A percentile compares a stretch with the other conserved stretches of the same genome.
phyloP scores from a whole-genome alignment of 2,113 vertebrate genomes.

The Lagenorhynchus albirostris region DNA sequence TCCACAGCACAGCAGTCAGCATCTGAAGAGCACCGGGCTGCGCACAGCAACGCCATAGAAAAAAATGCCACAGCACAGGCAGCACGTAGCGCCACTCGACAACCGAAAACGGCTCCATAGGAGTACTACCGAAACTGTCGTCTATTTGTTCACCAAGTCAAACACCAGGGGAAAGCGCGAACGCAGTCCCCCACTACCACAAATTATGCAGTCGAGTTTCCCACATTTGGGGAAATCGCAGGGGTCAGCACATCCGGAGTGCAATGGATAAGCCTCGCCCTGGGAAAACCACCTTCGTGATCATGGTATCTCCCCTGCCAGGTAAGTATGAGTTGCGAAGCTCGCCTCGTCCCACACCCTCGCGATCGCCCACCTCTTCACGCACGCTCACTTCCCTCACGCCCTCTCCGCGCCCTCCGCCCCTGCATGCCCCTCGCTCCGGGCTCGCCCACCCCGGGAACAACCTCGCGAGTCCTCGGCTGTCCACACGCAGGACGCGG shows the following conservation, averaged over 20 bases:
- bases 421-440: rapidly evolving
- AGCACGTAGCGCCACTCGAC: rapidly evolving
- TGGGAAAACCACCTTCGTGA: background rate
- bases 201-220: background rate
- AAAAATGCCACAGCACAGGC: rapidly evolving
- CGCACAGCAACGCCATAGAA: too few species aligned
- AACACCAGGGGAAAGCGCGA: slow-evolving; percentile 45
- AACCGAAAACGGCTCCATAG: rapidly evolving
- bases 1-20: rapidly evolving
- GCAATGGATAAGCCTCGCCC: slow-evolving; percentile 46
- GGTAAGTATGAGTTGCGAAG: background rate
- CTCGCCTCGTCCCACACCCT: rapidly evolving
- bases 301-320: background rate
- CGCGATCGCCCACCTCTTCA: rapidly evolving
- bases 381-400: background rate
- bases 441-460: rapidly evolving
- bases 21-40: too few species aligned
- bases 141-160: rapidly evolving
- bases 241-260: slow-evolving; percentile 47
- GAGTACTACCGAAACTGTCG: rapidly evolving
- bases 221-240: background rate
- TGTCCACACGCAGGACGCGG: background rate
- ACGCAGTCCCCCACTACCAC: slow-evolving; percentile 73
- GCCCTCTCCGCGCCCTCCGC: rapidly evolving
- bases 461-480: rapidly evolving